A percentile compares a stretch with the other conserved stretches of the same genome.
phyloP scores from a whole-genome alignment of 2,113 vertebrate genomes.

The Grus americana region DNA sequence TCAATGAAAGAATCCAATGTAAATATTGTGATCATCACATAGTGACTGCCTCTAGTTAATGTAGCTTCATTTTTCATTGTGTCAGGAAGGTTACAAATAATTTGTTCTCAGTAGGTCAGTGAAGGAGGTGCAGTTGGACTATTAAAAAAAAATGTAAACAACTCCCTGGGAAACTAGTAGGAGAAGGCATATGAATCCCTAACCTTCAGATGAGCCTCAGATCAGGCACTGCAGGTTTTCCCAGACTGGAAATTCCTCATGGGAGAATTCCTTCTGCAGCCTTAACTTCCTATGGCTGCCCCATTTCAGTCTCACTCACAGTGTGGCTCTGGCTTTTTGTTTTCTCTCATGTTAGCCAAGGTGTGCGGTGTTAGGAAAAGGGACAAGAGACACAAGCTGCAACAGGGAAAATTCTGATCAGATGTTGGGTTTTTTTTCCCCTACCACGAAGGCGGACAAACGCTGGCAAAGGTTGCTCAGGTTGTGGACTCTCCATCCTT shows the following conservation, averaged over 20 bases:
- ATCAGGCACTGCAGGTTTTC: not conserved
- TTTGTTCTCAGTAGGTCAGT: constrained; percentile 13
- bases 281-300: not conserved
- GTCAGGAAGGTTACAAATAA: not conserved
- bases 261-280: not conserved
- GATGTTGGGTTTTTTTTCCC: accelerated
- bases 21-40: constrained; percentile 35
- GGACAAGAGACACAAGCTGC: not conserved
- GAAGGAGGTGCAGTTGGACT: not conserved
- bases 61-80: not conserved
- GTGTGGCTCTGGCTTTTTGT: not conserved
- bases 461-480: not conserved
- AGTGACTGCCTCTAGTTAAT: not conserved
- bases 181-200: not conserved
- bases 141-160: not conserved
- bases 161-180: constrained; percentile 3
- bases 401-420: not conserved
- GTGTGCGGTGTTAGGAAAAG: not conserved
- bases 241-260: not conserved
- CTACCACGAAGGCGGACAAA: accelerated
- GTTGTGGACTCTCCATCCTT: not conserved
- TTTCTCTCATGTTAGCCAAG: not conserved
- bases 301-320: not conserved
- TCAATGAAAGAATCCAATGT: constrained; percentile 21
- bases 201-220: not conserved